These are phyloP conservation scores for Polymixis flavicincta DNA, from an alignment of 2,888 invertebrate genomes.

Conservation along the genomic window DNA sequence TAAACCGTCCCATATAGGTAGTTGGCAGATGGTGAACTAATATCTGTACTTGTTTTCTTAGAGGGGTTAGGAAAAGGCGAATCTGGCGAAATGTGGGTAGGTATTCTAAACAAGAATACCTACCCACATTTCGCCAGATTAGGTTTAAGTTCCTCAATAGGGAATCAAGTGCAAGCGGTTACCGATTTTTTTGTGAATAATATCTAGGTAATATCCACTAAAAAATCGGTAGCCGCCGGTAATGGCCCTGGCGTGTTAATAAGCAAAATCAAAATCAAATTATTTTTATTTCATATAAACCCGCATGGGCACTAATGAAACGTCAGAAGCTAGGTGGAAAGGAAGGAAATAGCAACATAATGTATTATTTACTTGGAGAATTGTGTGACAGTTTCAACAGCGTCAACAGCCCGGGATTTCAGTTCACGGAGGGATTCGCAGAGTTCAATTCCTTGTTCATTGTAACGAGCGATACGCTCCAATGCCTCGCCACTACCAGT, in stretches of 20 bases:
- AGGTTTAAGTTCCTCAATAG: not conserved
- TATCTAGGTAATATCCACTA: too few relatives aligned
- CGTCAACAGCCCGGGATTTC: conserved; percentile 78
- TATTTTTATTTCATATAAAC: too few relatives aligned
- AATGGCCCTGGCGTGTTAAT: too few relatives aligned
- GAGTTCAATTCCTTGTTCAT: conserved; percentile 81
- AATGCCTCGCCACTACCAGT: conserved; percentile 73
- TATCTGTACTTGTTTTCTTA: not conserved
- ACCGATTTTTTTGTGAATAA: not conserved
- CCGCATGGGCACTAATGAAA: too few relatives aligned
- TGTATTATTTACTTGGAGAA: conserved; percentile 78
- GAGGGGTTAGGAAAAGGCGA: not conserved
- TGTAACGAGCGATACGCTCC: conserved; percentile 80
- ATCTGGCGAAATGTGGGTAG: too few relatives aligned
- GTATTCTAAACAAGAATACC: too few relatives aligned
- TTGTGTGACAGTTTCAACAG: conserved; percentile 77
- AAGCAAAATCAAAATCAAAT: too few relatives aligned
- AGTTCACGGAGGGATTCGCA: conserved; percentile 81
- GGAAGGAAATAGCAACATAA: not conserved
- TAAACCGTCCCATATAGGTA: too few relatives aligned
- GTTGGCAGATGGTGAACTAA: too few relatives aligned
- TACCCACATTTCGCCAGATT: too few relatives aligned
- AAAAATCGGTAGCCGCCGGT: too few relatives aligned
- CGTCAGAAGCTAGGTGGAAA: too few relatives aligned
- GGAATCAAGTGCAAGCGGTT: not conserved